These are phyloP conservation scores for Cossypha dichroa DNA, from an alignment of 2,797 vertebrate species.

Conservation along the genomic window DNA sequence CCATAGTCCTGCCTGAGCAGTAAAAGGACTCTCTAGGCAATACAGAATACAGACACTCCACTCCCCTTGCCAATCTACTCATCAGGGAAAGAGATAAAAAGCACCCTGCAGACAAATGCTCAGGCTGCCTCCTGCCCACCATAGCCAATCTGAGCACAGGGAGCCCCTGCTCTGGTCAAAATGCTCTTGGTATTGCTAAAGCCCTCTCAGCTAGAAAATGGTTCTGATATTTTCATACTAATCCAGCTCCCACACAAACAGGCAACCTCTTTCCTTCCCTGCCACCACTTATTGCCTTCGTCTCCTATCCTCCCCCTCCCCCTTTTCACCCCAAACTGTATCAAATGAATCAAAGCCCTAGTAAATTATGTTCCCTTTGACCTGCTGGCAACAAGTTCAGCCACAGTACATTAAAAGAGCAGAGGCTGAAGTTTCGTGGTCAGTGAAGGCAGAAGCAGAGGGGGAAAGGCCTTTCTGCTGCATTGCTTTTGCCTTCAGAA, in stretches of 20 bases:
- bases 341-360: constrained; percentile 93
- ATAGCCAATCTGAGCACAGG: neutral
- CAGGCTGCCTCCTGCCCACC: neutral
- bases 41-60: neutral
- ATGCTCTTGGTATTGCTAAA: neutral
- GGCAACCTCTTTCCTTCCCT: constrained; percentile 77
- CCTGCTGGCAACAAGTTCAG: constrained; percentile 68
- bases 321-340: constrained; percentile 87
- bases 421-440: constrained; percentile 65
- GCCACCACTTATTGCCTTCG: neutral
- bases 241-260: constrained; percentile 88
- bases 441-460: neutral
- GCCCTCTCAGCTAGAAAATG: constrained; percentile 56
- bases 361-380: constrained; percentile 84
- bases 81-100: neutral
- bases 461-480: neutral
- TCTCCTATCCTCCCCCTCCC: constrained; percentile 79
- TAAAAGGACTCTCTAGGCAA: neutral
- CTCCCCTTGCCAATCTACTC: neutral
- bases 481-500: neutral
- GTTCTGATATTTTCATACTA: constrained; percentile 79
- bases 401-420: constrained; percentile 60
- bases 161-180: neutral
- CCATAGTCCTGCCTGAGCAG: neutral
- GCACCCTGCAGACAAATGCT: neutral